Evolutionary conservation across 2,888 invertebrate species (phyloP).

Genomic region (Boloria euphrosyne): DNA sequence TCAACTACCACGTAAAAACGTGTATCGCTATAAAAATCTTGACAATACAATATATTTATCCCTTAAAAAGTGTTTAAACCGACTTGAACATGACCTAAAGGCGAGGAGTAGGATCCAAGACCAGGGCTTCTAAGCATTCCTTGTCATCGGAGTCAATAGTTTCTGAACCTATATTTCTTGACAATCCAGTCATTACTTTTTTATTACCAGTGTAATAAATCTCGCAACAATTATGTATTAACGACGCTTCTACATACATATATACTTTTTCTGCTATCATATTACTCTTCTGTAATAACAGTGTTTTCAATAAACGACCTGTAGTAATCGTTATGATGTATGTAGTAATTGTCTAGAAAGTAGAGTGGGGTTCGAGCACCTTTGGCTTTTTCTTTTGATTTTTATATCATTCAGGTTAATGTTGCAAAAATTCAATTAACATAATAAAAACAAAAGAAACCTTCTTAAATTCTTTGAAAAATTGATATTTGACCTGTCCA

Average conservation of each 20-base stretch:
- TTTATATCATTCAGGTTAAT: no score
- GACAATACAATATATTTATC: no score
- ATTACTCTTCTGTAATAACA: slow-evolving; percentile 9
- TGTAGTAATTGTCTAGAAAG: background rate
- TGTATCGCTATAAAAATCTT: no score
- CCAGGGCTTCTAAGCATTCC: no score
- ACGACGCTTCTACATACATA: slow-evolving; percentile 14
- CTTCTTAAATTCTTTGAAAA: no score
- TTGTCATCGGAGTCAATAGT: background rate
- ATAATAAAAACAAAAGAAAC: no score
- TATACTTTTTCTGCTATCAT: slow-evolving; percentile 2
- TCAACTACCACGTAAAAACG: no score
- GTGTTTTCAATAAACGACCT: slow-evolving; percentile 13
- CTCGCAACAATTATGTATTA: slow-evolving; percentile 14
- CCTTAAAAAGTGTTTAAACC: no score
- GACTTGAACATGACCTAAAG: no score
- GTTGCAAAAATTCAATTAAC: no score
- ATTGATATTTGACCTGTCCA: no score
- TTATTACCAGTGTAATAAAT: slow-evolving; percentile 15
- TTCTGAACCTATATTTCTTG: slow-evolving; percentile 3
- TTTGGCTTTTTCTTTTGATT: background rate
- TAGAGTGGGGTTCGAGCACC: slow-evolving; percentile 12
- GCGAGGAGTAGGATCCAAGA: no score
- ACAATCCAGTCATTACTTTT: slow-evolving; percentile 16
- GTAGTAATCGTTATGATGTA: slow-evolving; percentile 2